phyloP scores from a whole-genome alignment of 2,797 vertebrate species.

The Carcharodon carcharias region DNA sequence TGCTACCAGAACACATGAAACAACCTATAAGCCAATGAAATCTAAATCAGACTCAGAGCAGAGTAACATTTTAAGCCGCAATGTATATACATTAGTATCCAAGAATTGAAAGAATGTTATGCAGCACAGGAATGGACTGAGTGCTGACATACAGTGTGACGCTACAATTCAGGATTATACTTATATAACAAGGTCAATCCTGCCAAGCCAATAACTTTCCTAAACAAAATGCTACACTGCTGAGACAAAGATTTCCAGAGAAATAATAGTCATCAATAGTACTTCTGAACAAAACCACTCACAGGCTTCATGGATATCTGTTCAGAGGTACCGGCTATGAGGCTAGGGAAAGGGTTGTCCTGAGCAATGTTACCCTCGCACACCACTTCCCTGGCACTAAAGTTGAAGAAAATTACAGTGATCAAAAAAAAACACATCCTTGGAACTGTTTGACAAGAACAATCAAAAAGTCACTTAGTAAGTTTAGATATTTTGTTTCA shows the following conservation, averaged over 20 bases:
- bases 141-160: not conserved
- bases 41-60: not conserved
- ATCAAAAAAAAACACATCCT: not conserved
- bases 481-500: not conserved
- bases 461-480: not conserved
- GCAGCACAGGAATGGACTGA: conserved; percentile 28
- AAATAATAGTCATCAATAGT: not conserved
- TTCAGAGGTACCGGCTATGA: not conserved
- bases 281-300: not conserved
- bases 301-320: not conserved
- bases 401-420: not conserved
- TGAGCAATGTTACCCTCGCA: not conserved
- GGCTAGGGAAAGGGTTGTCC: not conserved
- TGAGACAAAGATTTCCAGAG: not conserved
- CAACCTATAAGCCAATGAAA: not conserved
- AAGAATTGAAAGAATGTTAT: conserved; percentile 12
- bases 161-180: conserved; percentile 4
- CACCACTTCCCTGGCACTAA: not conserved
- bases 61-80: not conserved
- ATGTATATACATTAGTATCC: not conserved
- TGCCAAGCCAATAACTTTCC: conserved; percentile 6
- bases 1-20: not conserved
- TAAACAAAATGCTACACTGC: not conserved
- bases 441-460: not conserved
- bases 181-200: conserved; percentile 32